These are phyloP conservation scores for Dromius quadrimaculatus DNA, from an alignment of 2,888 invertebrate genomes.

Conservation along the genomic window DNA sequence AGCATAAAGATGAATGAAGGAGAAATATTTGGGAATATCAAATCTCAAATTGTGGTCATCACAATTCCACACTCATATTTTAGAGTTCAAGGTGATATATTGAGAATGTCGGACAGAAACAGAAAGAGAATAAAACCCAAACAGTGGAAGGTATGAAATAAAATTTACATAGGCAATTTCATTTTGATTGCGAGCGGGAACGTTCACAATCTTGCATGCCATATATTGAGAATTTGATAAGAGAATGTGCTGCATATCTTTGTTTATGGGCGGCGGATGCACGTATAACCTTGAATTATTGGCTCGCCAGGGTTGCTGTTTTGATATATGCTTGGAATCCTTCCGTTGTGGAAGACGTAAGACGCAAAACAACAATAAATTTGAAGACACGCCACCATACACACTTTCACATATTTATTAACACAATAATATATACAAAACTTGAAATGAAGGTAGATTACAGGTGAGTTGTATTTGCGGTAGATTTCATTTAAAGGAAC, in stretches of 20 bases:
- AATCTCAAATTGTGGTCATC: neutral
- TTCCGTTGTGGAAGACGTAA: neutral
- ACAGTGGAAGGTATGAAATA: conserved; percentile 45
- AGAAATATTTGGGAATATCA: no score
- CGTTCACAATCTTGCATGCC: conserved; percentile 47
- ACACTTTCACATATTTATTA: no score
- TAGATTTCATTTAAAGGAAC: no score
- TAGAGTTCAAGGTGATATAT: conserved; percentile 20
- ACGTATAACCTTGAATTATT: conserved; percentile 48
- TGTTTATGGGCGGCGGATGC: conserved; percentile 44
- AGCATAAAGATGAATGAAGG: no score
- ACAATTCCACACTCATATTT: conserved; percentile 18
- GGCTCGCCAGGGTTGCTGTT: neutral
- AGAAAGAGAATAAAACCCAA: conserved; percentile 33
- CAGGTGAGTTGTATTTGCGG: no score
- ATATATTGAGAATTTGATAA: conserved; percentile 51
- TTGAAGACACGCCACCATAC: no score
- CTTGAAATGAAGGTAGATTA: no score
- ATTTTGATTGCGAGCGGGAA: conserved; percentile 47
- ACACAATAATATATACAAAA: no score
- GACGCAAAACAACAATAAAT: no score
- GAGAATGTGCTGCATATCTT: conserved; percentile 47
- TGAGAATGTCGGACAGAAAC: conserved; percentile 25
- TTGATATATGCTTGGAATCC: conserved; percentile 28
- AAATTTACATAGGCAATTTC: conserved; percentile 50